Conservation (phyloP, 1,140 invertebrate genomes). For the Chionoecetes opilio region DNA sequence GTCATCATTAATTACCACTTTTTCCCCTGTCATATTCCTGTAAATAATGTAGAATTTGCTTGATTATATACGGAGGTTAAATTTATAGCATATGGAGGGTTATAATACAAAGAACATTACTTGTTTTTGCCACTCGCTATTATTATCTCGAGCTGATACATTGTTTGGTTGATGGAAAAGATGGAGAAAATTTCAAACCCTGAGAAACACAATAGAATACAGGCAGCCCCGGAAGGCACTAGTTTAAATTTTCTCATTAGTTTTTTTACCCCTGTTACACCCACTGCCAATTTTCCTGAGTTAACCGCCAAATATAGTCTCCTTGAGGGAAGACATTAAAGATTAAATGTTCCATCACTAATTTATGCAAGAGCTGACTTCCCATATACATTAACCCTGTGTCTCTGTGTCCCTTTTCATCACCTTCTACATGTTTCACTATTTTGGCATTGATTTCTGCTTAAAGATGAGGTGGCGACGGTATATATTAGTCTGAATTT, state of each 20-base stretch:
- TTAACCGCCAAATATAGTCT: not conserved
- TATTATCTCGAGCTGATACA: not conserved
- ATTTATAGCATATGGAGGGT: too few relatives aligned
- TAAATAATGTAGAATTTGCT: too few relatives aligned
- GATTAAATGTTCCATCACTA: not conserved
- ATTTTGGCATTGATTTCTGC: not conserved
- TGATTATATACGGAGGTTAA: too few relatives aligned
- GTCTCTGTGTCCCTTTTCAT: not conserved
- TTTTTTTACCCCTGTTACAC: not conserved
- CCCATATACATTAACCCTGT: not conserved
- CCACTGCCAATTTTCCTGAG: not conserved
- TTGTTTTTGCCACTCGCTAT: too few relatives aligned
- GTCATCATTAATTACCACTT: too few relatives aligned
- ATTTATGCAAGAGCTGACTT: not conserved
- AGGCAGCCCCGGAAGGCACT: not conserved
- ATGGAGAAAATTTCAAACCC: not conserved
- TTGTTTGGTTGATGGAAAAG: not conserved
- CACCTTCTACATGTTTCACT: not conserved
- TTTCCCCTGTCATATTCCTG: too few relatives aligned
- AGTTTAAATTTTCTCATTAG: too few relatives aligned
- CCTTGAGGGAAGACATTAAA: not conserved
- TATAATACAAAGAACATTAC: too few relatives aligned
- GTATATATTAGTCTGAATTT: too few relatives aligned
- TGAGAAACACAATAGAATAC: not conserved
- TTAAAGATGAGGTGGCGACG: too few relatives aligned